Percentiles rank a stretch among this genome's conserved stretches.
Conservation (phyloP, 2,113 vertebrate species). For the Gobius niger region DNA sequence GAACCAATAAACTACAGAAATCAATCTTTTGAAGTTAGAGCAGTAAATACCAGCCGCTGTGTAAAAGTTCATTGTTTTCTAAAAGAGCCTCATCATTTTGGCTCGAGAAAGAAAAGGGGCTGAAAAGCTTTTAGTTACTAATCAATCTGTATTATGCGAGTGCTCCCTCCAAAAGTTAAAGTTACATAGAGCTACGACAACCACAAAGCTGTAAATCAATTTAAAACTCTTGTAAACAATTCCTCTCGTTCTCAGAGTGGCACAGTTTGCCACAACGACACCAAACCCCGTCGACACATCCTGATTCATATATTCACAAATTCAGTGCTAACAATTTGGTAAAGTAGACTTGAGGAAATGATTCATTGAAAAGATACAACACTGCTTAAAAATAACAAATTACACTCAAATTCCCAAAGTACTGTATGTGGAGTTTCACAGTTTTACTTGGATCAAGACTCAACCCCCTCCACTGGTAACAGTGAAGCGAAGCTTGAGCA, state of each 20-base stretch:
- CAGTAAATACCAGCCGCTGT: not conserved
- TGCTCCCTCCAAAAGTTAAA: not conserved
- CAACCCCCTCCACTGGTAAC: too few species aligned
- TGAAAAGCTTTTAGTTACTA: not conserved
- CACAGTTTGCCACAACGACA: too few species aligned
- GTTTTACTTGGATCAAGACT: too few species aligned
- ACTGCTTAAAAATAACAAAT: not conserved
- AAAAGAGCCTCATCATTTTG: not conserved
- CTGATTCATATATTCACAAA: too few species aligned
- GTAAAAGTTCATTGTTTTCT: not conserved
- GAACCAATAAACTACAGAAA: not conserved
- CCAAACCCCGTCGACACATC: too few species aligned
- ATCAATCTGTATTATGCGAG: not conserved
- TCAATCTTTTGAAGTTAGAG: not conserved
- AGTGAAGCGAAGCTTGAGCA: too few species aligned
- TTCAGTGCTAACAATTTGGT: too few species aligned
- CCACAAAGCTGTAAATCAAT: not conserved
- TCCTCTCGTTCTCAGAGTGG: not conserved
- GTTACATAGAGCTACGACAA: not conserved
- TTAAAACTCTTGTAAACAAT: not conserved
- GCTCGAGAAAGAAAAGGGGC: not conserved
- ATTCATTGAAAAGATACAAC: not conserved
- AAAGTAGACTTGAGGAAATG: too few species aligned
- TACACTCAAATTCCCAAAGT: not conserved
- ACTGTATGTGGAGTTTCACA: too few species aligned